Conservation (phyloP, 2,888 invertebrate species). For the Acanthoscelides obtectus region DNA sequence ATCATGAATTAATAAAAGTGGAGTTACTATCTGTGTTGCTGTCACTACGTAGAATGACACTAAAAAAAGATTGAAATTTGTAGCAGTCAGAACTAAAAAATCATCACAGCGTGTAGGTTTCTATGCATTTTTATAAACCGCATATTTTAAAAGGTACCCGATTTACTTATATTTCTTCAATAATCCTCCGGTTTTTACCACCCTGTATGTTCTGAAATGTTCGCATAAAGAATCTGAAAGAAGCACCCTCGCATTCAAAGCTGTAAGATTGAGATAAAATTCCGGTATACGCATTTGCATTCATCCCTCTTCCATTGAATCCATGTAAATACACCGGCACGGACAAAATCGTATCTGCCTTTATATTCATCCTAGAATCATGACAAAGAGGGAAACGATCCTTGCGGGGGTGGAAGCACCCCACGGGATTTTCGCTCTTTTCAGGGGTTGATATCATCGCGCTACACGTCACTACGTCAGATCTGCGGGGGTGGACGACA, state of each 20-base stretch:
- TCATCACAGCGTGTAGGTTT: too few species aligned
- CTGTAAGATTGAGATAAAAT: background rate
- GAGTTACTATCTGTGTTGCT: too few species aligned
- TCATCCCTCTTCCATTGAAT: background rate
- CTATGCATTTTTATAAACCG: too few species aligned
- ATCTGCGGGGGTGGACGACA: background rate
- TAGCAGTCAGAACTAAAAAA: too few species aligned
- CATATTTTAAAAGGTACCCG: too few species aligned
- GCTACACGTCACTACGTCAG: background rate
- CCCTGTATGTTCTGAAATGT: background rate
- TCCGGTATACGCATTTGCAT: background rate
- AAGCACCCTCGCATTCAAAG: background rate
- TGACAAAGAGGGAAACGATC: background rate
- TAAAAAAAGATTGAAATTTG: too few species aligned
- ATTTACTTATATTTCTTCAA: too few species aligned
- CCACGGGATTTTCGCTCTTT: background rate
- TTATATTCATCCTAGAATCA: background rate
- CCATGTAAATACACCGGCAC: background rate
- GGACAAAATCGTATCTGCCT: background rate
- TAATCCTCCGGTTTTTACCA: too few species aligned
- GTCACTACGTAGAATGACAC: too few species aligned
- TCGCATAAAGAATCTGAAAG: background rate
- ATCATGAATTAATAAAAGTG: too few species aligned
- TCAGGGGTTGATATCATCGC: background rate
- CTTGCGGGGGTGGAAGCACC: background rate